Conservation (phyloP, 2,888 invertebrate genomes). For the Hypomecis atomaria region DNA sequence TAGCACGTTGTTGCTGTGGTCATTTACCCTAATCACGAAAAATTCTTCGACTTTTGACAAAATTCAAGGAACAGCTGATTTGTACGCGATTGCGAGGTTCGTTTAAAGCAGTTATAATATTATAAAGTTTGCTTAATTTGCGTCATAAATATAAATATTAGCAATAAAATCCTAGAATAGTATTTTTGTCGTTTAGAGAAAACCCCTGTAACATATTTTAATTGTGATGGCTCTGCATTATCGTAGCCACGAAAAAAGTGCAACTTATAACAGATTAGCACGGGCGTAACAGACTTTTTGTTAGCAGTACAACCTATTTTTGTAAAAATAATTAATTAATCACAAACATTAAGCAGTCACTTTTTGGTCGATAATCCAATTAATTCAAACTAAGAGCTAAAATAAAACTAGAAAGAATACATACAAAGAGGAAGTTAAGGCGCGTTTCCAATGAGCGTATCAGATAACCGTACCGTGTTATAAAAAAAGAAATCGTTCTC, state of each 20-base stretch:
- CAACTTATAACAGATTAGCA: slow-evolving; percentile 29
- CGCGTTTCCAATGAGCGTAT: background rate
- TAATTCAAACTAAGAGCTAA: slow-evolving; percentile 25
- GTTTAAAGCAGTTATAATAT: too few relatives aligned
- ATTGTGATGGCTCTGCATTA: slow-evolving; percentile 3
- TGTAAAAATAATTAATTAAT: slow-evolving; percentile 26
- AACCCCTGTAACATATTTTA: background rate
- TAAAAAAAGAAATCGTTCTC: too few relatives aligned
- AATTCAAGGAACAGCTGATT: too few relatives aligned
- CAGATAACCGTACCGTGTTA: background rate
- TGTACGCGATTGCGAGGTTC: too few relatives aligned
- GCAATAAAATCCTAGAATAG: too few relatives aligned
- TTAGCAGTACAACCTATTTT: slow-evolving; percentile 34
- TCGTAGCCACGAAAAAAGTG: slow-evolving; percentile 15
- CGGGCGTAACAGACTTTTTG: slow-evolving; percentile 20
- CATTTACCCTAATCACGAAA: too few relatives aligned
- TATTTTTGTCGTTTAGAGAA: too few relatives aligned
- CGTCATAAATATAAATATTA: too few relatives aligned
- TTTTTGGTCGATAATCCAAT: slow-evolving; percentile 40
- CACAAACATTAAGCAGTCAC: slow-evolving; percentile 34
- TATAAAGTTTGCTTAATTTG: too few relatives aligned
- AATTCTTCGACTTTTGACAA: too few relatives aligned
- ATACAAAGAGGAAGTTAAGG: slow-evolving; percentile 20
- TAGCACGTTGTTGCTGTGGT: too few relatives aligned
- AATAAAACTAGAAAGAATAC: slow-evolving; percentile 19